phyloP scores from a whole-genome alignment of 1,140 invertebrate species.

The Habropoda laboriosa region DNA sequence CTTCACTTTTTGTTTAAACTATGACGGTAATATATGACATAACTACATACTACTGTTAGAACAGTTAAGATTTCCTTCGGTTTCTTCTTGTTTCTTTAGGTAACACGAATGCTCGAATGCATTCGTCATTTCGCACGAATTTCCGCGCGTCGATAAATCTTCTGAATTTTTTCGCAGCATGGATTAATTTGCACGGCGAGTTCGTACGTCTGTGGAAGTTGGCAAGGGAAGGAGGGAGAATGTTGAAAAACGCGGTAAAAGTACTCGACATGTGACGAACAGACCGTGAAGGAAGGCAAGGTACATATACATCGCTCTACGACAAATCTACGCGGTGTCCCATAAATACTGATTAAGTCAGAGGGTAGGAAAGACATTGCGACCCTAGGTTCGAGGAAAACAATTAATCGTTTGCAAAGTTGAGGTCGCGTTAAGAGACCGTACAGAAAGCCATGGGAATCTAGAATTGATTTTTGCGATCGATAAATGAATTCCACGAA shows the following conservation, averaged over 20 bases:
- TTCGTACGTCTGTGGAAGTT: slow-evolving; percentile 28
- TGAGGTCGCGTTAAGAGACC: not conserved
- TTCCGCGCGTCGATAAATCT: slow-evolving; percentile 50
- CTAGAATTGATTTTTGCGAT: slow-evolving; percentile 23
- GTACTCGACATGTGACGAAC: slow-evolving; percentile 73
- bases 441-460: not conserved
- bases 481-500: slow-evolving; percentile 49
- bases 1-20: too few relatives aligned
- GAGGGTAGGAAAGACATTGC: slow-evolving; percentile 16
- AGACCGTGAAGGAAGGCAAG: slow-evolving; percentile 73
- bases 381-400: slow-evolving; percentile 10
- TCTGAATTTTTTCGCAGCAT: slow-evolving; percentile 37
- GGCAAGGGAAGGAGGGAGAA: slow-evolving; percentile 56
- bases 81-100: not conserved
- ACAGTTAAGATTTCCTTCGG: too few relatives aligned
- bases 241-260: slow-evolving; percentile 71
- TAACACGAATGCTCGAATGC: not conserved
- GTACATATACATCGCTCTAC: slow-evolving; percentile 50
- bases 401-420: slow-evolving; percentile 57
- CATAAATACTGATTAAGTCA: slow-evolving; percentile 43
- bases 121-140: slow-evolving; percentile 5
- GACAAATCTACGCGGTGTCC: slow-evolving; percentile 63
- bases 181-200: slow-evolving; percentile 51
- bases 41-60: not conserved
- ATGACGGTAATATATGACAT: too few relatives aligned